Evolutionary conservation across 2,797 vertebrate genomes (phyloP).

Genomic region (Lacerta bilineata): DNA sequence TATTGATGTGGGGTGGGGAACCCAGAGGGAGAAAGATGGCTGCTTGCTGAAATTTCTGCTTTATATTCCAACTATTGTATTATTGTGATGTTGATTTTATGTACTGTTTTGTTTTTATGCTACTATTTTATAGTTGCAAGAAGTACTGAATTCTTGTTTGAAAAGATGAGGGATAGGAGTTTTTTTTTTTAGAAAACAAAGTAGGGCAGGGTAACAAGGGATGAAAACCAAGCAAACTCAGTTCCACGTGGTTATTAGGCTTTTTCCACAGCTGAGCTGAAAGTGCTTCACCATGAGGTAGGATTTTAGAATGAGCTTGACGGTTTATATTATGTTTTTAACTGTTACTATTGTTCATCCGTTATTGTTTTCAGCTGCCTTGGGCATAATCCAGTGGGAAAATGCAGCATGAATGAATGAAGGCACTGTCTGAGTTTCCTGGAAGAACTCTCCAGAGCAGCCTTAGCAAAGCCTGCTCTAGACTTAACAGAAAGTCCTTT

Average conservation of each 20-base stretch:
- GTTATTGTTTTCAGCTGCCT: not conserved
- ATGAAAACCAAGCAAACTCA: too few species aligned
- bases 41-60: not conserved
- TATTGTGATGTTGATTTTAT: not conserved
- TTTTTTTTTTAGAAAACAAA: not conserved
- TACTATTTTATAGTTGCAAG: not conserved
- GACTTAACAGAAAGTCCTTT: not conserved
- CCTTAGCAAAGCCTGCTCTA: too few species aligned
- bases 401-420: not conserved
- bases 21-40: not conserved
- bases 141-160: not conserved
- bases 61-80: not conserved
- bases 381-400: not conserved
- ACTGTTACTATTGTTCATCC: not conserved
- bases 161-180: too few species aligned
- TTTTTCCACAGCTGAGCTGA: not conserved
- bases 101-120: not conserved
- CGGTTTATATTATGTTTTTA: not conserved
- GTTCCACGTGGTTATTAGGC: not conserved
- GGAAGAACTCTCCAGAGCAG: not conserved
- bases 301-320: not conserved
- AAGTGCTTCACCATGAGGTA: not conserved
- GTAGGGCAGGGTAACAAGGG: not conserved
- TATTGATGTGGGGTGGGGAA: not conserved
- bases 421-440: not conserved